Evolutionary conservation across 2,888 invertebrate genomes (phyloP).

Genomic region (Trachelus tabidus): DNA sequence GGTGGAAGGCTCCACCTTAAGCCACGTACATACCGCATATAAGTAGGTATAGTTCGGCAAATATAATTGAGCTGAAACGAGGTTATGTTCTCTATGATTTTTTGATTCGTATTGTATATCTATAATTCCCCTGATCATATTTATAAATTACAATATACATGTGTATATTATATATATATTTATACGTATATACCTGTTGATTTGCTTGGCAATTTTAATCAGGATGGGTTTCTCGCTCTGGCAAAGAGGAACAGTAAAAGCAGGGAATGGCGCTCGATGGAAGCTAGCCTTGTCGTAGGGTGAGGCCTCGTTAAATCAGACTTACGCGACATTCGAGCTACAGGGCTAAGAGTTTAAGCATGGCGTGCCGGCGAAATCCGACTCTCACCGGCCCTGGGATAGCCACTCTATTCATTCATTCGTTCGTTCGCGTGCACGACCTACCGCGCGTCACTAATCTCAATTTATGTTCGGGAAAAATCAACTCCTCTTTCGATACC

Average conservation of each 20-base stretch:
- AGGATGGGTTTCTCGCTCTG: background rate
- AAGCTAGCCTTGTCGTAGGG: conserved; percentile 2
- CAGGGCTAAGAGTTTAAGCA: conserved; percentile 38
- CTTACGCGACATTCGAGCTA: conserved; percentile 52
- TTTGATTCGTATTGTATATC: background rate
- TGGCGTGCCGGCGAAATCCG: conserved; percentile 52
- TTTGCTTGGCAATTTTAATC: background rate
- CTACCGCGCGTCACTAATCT: conserved; percentile 62
- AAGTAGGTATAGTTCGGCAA: background rate
- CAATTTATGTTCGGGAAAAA: conserved; percentile 51
- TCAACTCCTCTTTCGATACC: conserved; percentile 41
- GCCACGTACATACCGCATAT: background rate
- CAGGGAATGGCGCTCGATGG: background rate
- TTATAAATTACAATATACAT: background rate
- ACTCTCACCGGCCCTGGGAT: conserved; percentile 38
- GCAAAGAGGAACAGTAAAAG: background rate
- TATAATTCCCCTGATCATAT: background rate
- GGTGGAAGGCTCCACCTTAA: background rate
- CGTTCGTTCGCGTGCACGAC: conserved; percentile 51
- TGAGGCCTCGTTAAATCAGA: conserved; percentile 46
- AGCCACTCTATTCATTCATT: conserved; percentile 43
- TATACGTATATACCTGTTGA: background rate
- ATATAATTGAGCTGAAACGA: background rate
- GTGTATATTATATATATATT: too few species aligned
- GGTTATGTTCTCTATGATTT: background rate